Evolutionary conservation across 2,797 vertebrate genomes (phyloP), one percentile per base, ranked within the genome.

Genomic region (Erethizon dorsatum): DNA sequence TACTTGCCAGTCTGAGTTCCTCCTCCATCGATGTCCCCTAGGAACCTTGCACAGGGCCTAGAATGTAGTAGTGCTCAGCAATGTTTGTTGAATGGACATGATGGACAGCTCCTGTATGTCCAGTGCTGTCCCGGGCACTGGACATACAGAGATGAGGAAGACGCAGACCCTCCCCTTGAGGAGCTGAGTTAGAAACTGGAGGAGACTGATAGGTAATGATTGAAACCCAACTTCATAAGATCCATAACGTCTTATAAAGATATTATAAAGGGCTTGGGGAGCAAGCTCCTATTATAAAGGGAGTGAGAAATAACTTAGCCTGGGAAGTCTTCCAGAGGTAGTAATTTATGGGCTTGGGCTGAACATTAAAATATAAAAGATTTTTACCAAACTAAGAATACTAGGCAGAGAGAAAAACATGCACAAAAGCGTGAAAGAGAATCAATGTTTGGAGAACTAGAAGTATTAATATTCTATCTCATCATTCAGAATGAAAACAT

Each of bases 301-400:
- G 65, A 95, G 69, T 85, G 61, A 88, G 75, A 92, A 89, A 80
- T 92, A 92, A 88, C 67, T 93, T 91, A 56, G 87, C 50, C 83
- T 87, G 67, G 88, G 89, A 97, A 95, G 79, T 75, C 83, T 97
- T 97, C 57, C 79, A 75, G 73, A 87, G 75, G 82, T 87, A 63
- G 31, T 90, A 83, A 96, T 94, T 96, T 96, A 95, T 94, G 73
- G 52, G 45, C 73, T 77, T 77, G 45, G 14, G 18, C 41, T 71
- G 85, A 97, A 93, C 78, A n/a, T 88, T 88, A 93, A 97, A 96
- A 63, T 95, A 88, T 59, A 59, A 89, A 91, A 91, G 13, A 41
- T 56, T 96, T 93, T 93, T 69, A 28, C 94, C 88, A 96, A 87
- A 89, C 37, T 91, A 71, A 95, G 56, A 95, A 37, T 83, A 56